Evolutionary conservation across 2,888 invertebrate species (phyloP), one percentile per base, ranked within the genome.

Genomic region (Drosophila borborema): DNA sequence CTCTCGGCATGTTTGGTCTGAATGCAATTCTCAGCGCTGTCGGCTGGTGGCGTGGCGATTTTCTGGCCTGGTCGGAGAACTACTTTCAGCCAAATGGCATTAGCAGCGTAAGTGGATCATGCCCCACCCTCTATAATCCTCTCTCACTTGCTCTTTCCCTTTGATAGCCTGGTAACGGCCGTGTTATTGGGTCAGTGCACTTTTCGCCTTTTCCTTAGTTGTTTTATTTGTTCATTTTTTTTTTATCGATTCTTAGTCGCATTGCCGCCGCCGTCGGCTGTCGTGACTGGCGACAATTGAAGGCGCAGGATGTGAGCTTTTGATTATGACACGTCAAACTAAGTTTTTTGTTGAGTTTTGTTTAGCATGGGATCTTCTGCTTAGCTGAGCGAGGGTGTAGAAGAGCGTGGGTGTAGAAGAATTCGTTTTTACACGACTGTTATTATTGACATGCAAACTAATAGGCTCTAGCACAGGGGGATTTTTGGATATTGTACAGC

Each of bases 31-130:
- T 93, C n/a, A 91, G 91, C 64, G 89, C 91, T 38, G 91, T 93
- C 12, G 90, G 92, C 58, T 92, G 91, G 88, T 91, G 89, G 87
- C 90, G 91, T 48, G 93, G 93, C 55, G 91, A 90, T 69, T 82
- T 87, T 20, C 71, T 87, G 55, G 91, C 91, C 75, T 93, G 93
- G 93, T 86, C 91, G 59, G 90, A 91, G 31, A 86, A 84, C 60
- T 88, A 89, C 77, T 86, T 93, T 69, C 88, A 92, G 66, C 93
- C 93, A 69, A 91, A 91, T 76, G 93, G 93, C 71, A 83, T 93
- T 10, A 89, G 79, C 74, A 93, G 92, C 73, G 93, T 93, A 90
- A 92, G 91, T 89, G 58, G 51, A 55, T 68, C 64, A 45, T 18
- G 6, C 20, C 8, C 1, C 12, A 0, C n/a, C 5, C n/a, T 2